These are phyloP conservation scores for Drosophila ohnishii DNA, from an alignment of 1,140 invertebrate genomes.

Conservation along the genomic window DNA sequence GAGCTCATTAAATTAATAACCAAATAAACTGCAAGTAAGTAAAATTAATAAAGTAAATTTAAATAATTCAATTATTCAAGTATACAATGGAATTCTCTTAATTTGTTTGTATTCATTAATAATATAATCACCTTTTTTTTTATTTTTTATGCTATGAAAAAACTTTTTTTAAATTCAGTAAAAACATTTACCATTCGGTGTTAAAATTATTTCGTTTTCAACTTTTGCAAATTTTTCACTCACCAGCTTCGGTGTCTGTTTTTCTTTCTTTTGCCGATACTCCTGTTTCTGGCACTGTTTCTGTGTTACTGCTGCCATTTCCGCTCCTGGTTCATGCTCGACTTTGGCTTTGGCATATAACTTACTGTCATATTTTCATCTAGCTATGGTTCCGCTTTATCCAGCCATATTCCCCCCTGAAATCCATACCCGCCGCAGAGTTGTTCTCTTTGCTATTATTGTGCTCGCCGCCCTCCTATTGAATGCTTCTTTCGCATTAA, in stretches of 20 bases:
- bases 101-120: too few species aligned
- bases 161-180: neutral
- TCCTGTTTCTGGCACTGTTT: conserved; percentile 29
- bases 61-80: too few species aligned
- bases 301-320: conserved; percentile 57
- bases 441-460: conserved; percentile 72
- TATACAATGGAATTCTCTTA: too few species aligned
- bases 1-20: too few species aligned
- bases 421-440: conserved; percentile 9
- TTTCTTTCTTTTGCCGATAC: conserved; percentile 13
- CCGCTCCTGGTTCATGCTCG: conserved; percentile 45
- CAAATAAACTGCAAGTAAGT: too few species aligned
- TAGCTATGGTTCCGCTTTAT: conserved; percentile 15
- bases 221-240: conserved; percentile 12
- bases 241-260: conserved; percentile 30
- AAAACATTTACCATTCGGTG: neutral
- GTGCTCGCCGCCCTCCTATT: conserved; percentile 63
- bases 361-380: conserved; percentile 81
- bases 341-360: conserved; percentile 66
- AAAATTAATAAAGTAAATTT: too few species aligned
- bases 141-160: too few species aligned
- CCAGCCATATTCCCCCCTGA: conserved; percentile 7
- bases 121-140: too few species aligned
- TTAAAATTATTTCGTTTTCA: neutral
- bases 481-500: conserved; percentile 73